A percentile compares a stretch with the other conserved stretches of the same genome.
Conservation (phyloP, 2,797 vertebrate genomes). For the Spinus pinus region DNA sequence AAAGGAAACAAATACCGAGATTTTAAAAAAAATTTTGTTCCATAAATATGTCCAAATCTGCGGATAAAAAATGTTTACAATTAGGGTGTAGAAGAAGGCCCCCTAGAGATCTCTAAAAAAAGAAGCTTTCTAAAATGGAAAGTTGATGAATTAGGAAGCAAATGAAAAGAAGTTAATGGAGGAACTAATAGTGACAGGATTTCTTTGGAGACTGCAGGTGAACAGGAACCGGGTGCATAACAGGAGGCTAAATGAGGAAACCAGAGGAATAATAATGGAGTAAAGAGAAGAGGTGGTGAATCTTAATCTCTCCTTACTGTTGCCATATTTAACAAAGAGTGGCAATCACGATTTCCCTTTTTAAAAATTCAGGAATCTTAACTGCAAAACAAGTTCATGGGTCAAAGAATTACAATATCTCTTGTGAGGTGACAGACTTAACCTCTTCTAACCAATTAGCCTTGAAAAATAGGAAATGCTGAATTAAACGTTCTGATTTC, state of each 20-base stretch:
- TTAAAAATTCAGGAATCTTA: neutral
- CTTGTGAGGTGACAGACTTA: neutral
- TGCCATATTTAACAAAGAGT: neutral
- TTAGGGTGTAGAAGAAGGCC: neutral
- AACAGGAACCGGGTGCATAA: neutral
- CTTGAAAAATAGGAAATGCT: neutral
- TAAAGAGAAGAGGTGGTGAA: neutral
- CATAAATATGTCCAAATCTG: neutral
- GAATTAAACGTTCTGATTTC: neutral
- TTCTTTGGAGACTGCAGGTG: neutral
- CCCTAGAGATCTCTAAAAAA: neutral
- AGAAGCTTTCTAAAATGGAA: neutral
- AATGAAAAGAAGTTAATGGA: neutral
- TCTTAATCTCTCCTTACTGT: neutral
- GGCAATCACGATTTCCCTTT: neutral
- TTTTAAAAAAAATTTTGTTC: neutral
- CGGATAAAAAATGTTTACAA: neutral
- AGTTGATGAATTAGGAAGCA: neutral
- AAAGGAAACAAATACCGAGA: neutral
- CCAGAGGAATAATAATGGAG: neutral
- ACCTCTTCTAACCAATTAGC: constrained; percentile 26
- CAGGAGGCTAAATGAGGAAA: constrained; percentile 6
- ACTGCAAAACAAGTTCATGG: constrained; percentile 21
- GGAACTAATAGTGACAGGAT: neutral
- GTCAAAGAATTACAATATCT: constrained; percentile 24